Evolutionary conservation across 2,888 invertebrate species (phyloP), one percentile per base, ranked within the genome.

Genomic region (Cynaeus angustus): DNA sequence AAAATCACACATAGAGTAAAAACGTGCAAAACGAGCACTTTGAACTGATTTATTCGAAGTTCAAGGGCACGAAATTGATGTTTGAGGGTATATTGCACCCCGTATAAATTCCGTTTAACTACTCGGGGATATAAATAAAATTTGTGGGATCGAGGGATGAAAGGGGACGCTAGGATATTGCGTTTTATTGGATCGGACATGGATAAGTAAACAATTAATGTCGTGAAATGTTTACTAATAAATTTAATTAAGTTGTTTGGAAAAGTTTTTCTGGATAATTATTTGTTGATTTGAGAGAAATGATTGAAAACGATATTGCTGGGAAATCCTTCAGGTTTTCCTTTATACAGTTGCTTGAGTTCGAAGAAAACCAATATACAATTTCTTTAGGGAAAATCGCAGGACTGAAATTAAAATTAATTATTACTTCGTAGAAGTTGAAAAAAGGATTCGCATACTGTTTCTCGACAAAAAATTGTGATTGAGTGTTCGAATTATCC

Each of bases 1-100:
- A 61, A 50, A 3, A 82, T 6, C 8, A 38, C 38, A 9, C 8
- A 38, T 38, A 38, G 6, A 41, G 41, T 12, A 41, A 41, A 13
- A 13, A 41, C 41, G 41, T 41, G 41, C 41, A n/a, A 12, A 13
- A 48, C n/a, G 10, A 2, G 21, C 38, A 13, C 1, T 48, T 28
- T 5, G 28, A n/a, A 46, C 37, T 53, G 50, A 52, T 61, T 66
- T 64, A 64, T 68, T 37, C 13, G 8, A 26, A 46, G 41, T 43
- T 59, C 59, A 59, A 59, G 59, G 59, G 10, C 30, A 14, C 43
- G 26, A 10, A 10, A 37, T 12, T 48, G 59, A 12, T 41, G 37
- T 43, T 13, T 9, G 33, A 13, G 37, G 28, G 45, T 64, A 21
- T 61, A 64, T 64, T 45, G 38, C 61, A 46, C 46, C 48, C 48